Conservation (phyloP, 2,888 invertebrate genomes). For the Synergus japonicus region DNA sequence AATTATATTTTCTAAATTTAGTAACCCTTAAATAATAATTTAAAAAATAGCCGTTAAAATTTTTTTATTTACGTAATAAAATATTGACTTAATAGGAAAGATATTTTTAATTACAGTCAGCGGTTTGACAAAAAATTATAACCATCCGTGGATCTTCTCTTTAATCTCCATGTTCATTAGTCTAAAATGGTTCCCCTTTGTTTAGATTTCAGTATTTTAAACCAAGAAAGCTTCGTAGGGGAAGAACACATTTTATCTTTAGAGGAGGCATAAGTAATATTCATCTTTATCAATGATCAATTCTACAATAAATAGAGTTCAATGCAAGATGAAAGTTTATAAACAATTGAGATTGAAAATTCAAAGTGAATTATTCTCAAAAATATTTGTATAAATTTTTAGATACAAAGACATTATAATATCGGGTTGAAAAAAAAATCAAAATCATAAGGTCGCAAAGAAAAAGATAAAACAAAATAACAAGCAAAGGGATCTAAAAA, state of each 20-base stretch:
- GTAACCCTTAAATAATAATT: background rate
- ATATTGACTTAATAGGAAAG: background rate
- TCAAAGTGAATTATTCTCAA: too few species aligned
- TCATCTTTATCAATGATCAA: background rate
- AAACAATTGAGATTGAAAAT: too few species aligned
- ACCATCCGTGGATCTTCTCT: background rate
- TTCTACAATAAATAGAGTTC: background rate
- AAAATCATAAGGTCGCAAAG: too few species aligned
- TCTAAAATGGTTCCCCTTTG: slow-evolving; percentile 34
- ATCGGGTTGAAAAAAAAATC: too few species aligned
- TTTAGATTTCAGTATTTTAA: slow-evolving; percentile 21
- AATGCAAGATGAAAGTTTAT: too few species aligned
- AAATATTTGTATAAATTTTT: too few species aligned
- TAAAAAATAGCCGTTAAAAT: background rate
- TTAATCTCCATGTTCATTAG: background rate
- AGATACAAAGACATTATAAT: too few species aligned
- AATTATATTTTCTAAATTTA: too few species aligned
- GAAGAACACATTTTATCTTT: background rate
- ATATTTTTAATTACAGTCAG: slow-evolving; percentile 17
- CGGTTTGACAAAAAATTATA: slow-evolving; percentile 13
- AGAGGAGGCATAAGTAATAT: background rate
- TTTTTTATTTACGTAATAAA: background rate
- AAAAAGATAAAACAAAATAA: too few species aligned
- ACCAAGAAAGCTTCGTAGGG: background rate
- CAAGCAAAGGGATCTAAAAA: too few species aligned